These are phyloP conservation scores for Oncopodura yosiiana DNA, from an alignment of 1,140 invertebrate genomes.

Conservation along the genomic window DNA sequence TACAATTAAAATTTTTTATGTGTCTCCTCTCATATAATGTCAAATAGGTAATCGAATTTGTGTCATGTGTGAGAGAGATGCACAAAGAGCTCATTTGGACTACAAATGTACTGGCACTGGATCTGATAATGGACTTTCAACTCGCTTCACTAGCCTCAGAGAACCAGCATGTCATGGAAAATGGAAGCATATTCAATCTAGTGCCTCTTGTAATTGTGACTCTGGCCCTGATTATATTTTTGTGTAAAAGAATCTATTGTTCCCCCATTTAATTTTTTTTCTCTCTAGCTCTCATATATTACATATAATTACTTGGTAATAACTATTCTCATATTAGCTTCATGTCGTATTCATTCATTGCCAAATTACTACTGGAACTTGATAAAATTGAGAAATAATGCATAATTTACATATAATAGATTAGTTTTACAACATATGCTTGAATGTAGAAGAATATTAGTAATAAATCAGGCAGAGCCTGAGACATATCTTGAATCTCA, in stretches of 20 bases:
- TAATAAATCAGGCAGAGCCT: too few relatives aligned
- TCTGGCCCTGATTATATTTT: conserved; percentile 37
- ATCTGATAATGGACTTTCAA: conserved; percentile 56
- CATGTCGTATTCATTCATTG: too few relatives aligned
- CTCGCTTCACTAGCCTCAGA: conserved; percentile 63
- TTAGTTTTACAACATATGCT: too few relatives aligned
- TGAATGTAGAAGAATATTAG: too few relatives aligned
- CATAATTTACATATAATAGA: too few relatives aligned
- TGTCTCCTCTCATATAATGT: not conserved
- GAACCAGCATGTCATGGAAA: conserved; percentile 71
- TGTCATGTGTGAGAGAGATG: conserved; percentile 62
- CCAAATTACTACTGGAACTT: too few relatives aligned
- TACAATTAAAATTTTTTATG: not conserved
- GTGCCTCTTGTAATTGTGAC: conserved; percentile 22
- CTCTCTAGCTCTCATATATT: not conserved
- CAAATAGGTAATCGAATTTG: conserved; percentile 57
- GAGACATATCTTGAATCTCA: too few relatives aligned
- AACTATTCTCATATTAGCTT: too few relatives aligned
- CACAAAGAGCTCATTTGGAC: conserved; percentile 55
- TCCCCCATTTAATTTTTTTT: conserved; percentile 3
- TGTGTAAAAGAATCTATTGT: conserved; percentile 26
- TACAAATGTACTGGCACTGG: conserved; percentile 68
- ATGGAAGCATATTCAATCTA: conserved; percentile 49
- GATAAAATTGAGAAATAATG: too few relatives aligned
- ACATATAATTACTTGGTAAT: not conserved